Evolutionary conservation across 2,797 vertebrate species (phyloP).

Genomic region (Philypnodon macrostomus): DNA sequence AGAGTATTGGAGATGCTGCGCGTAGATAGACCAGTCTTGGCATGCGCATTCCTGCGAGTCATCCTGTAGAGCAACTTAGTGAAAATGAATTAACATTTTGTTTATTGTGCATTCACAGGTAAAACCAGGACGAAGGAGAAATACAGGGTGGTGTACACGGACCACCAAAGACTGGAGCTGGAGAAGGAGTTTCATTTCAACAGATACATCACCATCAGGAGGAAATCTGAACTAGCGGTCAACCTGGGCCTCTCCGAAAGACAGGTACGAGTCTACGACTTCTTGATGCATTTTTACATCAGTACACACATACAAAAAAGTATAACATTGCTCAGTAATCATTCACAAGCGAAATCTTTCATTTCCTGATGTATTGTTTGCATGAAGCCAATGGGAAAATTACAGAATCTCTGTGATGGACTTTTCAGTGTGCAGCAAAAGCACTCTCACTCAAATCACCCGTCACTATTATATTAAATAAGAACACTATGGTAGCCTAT

Average conservation of each 20-base stretch:
- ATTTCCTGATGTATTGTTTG: too few relatives aligned
- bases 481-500: too few relatives aligned
- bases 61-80: slow-evolving; percentile 24
- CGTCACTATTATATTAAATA: too few relatives aligned
- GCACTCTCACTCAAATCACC: too few relatives aligned
- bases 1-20: slow-evolving; percentile 54
- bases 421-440: too few relatives aligned
- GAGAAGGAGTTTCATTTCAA: slow-evolving; percentile 98
- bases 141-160: slow-evolving; percentile 93
- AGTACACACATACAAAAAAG: too few relatives aligned
- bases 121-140: slow-evolving; percentile 98
- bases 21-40: slow-evolving; percentile 52
- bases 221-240: slow-evolving; percentile 91
- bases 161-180: slow-evolving; percentile 93
- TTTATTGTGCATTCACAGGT: slow-evolving; percentile 67
- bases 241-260: slow-evolving; percentile 92
- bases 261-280: slow-evolving; percentile 80
- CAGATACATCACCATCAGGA: slow-evolving; percentile 92
- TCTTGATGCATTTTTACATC: neutral
- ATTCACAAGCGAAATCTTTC: too few relatives aligned
- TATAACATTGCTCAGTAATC: too few relatives aligned
- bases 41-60: slow-evolving; percentile 37
- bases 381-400: too few relatives aligned
- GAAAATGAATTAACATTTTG: neutral
- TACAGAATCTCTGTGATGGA: too few relatives aligned